These are phyloP conservation scores for Ctenodactylus gundi DNA, from an alignment of 2,113 vertebrate genomes.

Conservation along the genomic window DNA sequence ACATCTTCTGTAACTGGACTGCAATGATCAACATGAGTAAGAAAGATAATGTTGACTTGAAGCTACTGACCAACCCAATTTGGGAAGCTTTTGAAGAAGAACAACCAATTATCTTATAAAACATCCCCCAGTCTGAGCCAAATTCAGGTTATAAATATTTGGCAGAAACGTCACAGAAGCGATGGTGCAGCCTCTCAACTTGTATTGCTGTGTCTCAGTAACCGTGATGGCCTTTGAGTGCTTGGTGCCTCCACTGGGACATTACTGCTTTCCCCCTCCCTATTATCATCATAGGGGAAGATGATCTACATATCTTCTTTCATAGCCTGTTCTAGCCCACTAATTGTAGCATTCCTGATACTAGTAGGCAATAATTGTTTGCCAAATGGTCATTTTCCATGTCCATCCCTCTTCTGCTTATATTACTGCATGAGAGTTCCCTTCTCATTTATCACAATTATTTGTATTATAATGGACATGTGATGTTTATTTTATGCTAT, in stretches of 20 bases:
- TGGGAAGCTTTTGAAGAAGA: neutral
- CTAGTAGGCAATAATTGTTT: constrained; percentile 26
- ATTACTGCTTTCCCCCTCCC: neutral
- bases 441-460: constrained; percentile 21
- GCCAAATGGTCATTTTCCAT: constrained; percentile 52
- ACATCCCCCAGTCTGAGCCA: neutral
- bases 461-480: neutral
- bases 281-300: neutral
- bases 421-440: neutral
- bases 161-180: neutral
- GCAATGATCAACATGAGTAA: neutral
- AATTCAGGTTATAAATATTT: neutral
- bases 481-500: neutral
- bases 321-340: neutral
- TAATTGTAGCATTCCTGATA: neutral
- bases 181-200: neutral
- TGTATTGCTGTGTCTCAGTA: neutral
- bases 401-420: constrained; percentile 2
- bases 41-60: neutral
- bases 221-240: neutral
- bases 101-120: neutral
- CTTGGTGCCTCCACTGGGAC: neutral
- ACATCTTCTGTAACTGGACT: neutral
- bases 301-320: neutral
- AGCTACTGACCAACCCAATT: neutral